Percentiles rank a stretch among this genome's conserved stretches.
Evolutionary conservation across 2,888 invertebrate genomes (phyloP).

Genomic region (Tridacna gigas): DNA sequence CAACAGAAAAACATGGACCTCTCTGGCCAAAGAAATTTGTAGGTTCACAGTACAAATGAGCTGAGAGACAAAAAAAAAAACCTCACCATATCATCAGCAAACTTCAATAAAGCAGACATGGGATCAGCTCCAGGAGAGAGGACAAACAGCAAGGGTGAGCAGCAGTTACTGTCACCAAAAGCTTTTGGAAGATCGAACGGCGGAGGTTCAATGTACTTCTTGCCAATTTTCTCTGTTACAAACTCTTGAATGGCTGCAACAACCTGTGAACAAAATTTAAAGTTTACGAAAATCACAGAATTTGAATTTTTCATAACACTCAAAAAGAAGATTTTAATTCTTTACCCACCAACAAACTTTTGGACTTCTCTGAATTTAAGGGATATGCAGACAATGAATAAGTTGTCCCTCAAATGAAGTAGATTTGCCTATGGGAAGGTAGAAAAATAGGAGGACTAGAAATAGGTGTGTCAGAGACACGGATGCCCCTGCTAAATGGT

Average conservation of each 20-base stretch:
- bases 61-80: background rate
- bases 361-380: too few species aligned
- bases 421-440: too few species aligned
- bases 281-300: background rate
- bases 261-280: constrained; percentile 71
- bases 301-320: background rate
- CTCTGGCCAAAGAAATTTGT: too few species aligned
- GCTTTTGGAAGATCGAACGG: constrained; percentile 85
- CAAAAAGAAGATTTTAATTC: too few species aligned
- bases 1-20: too few species aligned
- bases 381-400: too few species aligned
- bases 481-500: too few species aligned
- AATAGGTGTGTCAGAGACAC: too few species aligned
- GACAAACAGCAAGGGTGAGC: constrained; percentile 85
- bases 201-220: constrained; percentile 85
- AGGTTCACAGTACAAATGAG: too few species aligned
- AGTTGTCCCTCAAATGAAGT: too few species aligned
- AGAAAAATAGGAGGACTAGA: too few species aligned
- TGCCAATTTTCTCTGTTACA: constrained; percentile 84
- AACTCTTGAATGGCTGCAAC: constrained; percentile 85
- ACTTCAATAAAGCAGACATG: constrained; percentile 85
- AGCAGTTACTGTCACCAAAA: constrained; percentile 84
- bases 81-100: constrained; percentile 85
- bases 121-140: constrained; percentile 86
- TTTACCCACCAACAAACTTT: too few species aligned